phyloP scores from a whole-genome alignment of 1,140 invertebrate genomes.

The Battus philenor region DNA sequence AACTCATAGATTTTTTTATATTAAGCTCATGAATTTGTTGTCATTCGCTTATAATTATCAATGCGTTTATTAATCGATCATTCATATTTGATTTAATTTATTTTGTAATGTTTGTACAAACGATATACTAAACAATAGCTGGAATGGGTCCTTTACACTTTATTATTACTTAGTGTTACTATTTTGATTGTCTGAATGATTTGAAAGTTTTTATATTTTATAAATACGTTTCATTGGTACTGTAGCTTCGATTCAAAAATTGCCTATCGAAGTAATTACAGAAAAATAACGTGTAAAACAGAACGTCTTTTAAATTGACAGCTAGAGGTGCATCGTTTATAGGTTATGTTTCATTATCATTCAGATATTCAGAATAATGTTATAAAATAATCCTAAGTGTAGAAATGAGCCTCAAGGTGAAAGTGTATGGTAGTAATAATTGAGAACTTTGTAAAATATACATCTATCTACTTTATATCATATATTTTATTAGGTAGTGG shows the following conservation, averaged over 20 bases:
- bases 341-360: no score
- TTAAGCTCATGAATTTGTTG: no score
- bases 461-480: constrained; percentile 20
- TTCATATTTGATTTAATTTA: constrained; percentile 38
- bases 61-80: constrained; percentile 17
- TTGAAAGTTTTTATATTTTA: constrained; percentile 10
- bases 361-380: constrained; percentile 14
- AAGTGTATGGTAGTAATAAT: constrained; percentile 61
- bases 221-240: neutral
- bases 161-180: constrained; percentile 10
- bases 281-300: no score
- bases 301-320: no score
- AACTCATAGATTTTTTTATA: no score
- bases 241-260: neutral
- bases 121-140: constrained; percentile 37
- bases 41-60: constrained; percentile 11
- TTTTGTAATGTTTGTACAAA: constrained; percentile 17
- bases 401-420: constrained; percentile 30
- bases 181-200: constrained; percentile 23
- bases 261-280: neutral
- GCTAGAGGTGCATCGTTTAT: no score
- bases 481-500: constrained; percentile 33
- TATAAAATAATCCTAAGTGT: constrained; percentile 13
- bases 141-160: constrained; percentile 39
- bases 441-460: constrained; percentile 36